Evolutionary conservation across 2,113 vertebrate genomes (phyloP).

Genomic region (Eudyptes chrysolophus): DNA sequence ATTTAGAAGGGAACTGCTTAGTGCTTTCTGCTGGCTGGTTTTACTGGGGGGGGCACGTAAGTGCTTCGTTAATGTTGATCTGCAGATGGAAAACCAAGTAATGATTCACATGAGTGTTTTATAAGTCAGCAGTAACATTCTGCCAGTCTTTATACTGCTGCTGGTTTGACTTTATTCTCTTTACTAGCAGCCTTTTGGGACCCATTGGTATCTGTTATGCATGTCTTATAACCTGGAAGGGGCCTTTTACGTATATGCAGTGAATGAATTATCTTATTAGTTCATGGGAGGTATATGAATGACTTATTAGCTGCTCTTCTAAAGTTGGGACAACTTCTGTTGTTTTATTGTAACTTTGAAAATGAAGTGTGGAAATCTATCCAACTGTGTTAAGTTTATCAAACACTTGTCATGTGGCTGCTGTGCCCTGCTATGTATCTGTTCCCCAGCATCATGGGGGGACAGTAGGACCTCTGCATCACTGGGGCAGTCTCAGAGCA

Average conservation of each 20-base stretch:
- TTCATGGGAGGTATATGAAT: neutral
- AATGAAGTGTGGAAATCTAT: neutral
- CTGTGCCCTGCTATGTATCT: neutral
- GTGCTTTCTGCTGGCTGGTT: neutral
- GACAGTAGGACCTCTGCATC: neutral
- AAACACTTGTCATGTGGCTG: neutral
- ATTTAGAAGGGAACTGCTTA: neutral
- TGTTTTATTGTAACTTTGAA: neutral
- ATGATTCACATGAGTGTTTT: neutral
- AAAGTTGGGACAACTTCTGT: neutral
- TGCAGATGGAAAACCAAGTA: neutral
- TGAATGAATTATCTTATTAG: neutral
- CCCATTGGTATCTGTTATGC: neutral
- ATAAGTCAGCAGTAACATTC: neutral
- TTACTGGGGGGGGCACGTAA: neutral
- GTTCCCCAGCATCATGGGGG: neutral
- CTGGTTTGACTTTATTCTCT: neutral
- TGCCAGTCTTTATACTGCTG: neutral
- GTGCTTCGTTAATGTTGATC: neutral
- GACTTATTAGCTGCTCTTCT: neutral
- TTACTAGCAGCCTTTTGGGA: neutral
- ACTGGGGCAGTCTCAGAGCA: neutral
- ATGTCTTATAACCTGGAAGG: neutral
- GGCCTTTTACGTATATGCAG: neutral
- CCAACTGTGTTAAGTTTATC: neutral